These are phyloP conservation scores for Bungarus multicinctus DNA, from an alignment of 2,113 vertebrate species.

Conservation along the genomic window DNA sequence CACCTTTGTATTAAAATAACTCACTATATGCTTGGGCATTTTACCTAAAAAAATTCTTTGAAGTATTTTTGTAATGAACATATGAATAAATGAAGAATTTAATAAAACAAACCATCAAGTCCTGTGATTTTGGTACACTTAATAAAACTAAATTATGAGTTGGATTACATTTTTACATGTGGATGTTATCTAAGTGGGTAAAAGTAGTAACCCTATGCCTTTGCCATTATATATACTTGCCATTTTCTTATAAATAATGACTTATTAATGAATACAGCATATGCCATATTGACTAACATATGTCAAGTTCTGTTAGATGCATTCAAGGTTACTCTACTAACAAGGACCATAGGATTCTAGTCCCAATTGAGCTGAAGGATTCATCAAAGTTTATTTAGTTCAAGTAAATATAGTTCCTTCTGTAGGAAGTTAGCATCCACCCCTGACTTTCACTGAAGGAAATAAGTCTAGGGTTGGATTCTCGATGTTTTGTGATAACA, in stretches of 20 bases:
- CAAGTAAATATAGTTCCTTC: neutral
- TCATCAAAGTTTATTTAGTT: constrained; percentile 8
- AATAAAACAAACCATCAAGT: neutral
- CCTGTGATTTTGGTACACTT: neutral
- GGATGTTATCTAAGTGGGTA: neutral
- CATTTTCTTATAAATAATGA: constrained; percentile 17
- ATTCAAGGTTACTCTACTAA: neutral
- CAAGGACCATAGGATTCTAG: neutral
- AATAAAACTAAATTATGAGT: neutral
- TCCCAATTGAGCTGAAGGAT: neutral
- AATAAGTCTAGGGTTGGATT: neutral
- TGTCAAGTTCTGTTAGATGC: neutral
- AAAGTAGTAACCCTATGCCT: neutral
- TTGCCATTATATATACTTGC: neutral
- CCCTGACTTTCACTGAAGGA: neutral
- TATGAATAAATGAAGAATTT: neutral
- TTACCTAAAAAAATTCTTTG: neutral
- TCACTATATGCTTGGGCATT: neutral
- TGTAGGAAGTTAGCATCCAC: too few relatives aligned
- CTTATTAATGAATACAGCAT: neutral
- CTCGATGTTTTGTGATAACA: neutral
- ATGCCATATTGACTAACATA: neutral
- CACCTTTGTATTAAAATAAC: neutral
- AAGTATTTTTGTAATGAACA: neutral
- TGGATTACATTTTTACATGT: neutral